Conservation (phyloP, 2,113 vertebrate species). For the Rhabdomys dilectus region DNA sequence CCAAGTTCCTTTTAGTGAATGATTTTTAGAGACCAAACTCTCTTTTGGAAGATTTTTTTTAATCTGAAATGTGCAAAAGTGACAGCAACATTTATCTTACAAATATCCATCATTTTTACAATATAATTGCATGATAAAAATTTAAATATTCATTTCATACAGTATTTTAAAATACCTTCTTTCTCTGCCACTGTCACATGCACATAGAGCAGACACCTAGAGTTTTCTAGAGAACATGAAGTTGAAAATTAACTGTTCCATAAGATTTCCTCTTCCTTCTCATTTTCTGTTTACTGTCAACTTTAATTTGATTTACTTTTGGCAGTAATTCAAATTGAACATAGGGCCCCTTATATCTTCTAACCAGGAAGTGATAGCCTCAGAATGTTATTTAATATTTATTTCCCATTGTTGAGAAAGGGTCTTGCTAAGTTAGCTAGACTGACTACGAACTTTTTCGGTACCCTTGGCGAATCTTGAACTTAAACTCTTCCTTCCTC, state of each 20-base stretch:
- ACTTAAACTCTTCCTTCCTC: not conserved
- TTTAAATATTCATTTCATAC: not conserved
- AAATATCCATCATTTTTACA: not conserved
- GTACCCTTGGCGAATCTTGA: not conserved
- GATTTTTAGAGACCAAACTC: not conserved
- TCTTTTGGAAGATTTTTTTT: not conserved
- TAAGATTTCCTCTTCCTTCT: not conserved
- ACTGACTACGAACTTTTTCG: too few species aligned
- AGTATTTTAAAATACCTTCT: not conserved
- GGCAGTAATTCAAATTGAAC: not conserved
- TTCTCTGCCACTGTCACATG: not conserved
- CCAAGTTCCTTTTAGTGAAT: not conserved
- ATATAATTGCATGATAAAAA: not conserved
- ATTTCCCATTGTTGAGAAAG: not conserved
- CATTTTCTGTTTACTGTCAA: not conserved
- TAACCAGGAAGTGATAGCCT: not conserved
- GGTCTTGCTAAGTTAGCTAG: too few species aligned
- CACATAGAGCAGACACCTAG: not conserved
- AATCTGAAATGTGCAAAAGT: not conserved
- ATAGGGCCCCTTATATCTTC: too few species aligned
- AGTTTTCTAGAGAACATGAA: too few species aligned
- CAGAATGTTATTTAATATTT: not conserved
- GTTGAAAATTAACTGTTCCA: not conserved
- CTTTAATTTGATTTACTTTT: not conserved
- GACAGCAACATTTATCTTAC: not conserved